Conservation (phyloP, 2,113 vertebrate species). For the Psittacula cyanocephala region DNA sequence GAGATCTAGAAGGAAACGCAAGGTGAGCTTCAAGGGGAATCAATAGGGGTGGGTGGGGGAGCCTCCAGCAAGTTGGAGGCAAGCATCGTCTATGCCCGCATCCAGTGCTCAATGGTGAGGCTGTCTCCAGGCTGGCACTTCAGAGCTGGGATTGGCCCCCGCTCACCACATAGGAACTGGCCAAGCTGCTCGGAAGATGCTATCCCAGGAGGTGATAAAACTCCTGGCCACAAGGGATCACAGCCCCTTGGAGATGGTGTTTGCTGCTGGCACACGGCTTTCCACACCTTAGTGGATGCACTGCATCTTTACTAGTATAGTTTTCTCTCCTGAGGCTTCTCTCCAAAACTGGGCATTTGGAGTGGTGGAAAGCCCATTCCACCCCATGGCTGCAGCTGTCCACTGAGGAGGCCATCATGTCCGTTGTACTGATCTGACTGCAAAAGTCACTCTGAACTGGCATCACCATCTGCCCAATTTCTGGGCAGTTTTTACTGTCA, state of each 20-base stretch:
- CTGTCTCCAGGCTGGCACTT: not conserved
- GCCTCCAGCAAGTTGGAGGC: not conserved
- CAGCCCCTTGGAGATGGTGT: fast-evolving
- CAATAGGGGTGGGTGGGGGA: fast-evolving
- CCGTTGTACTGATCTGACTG: fast-evolving
- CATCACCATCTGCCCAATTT: not conserved
- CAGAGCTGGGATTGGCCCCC: not conserved
- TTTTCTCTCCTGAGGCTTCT: not conserved
- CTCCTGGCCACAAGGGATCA: not conserved
- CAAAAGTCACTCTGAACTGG: not conserved
- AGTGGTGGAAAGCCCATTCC: not conserved
- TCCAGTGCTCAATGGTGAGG: not conserved
- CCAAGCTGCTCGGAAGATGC: not conserved
- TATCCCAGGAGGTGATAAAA: not conserved
- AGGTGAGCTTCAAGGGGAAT: slow-evolving; percentile 76
- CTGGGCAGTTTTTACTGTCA: not conserved
- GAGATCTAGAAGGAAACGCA: slow-evolving; percentile 91
- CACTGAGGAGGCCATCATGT: not conserved
- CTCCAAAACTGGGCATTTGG: not conserved
- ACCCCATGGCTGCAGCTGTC: not conserved
- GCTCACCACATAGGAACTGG: fast-evolving
- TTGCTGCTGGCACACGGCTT: not conserved
- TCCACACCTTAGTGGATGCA: not conserved
- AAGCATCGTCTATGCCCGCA: fast-evolving
- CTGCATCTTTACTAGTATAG: not conserved